Evolutionary conservation across 2,113 vertebrate genomes (phyloP).

Genomic region (Psittacula cyanocephala): DNA sequence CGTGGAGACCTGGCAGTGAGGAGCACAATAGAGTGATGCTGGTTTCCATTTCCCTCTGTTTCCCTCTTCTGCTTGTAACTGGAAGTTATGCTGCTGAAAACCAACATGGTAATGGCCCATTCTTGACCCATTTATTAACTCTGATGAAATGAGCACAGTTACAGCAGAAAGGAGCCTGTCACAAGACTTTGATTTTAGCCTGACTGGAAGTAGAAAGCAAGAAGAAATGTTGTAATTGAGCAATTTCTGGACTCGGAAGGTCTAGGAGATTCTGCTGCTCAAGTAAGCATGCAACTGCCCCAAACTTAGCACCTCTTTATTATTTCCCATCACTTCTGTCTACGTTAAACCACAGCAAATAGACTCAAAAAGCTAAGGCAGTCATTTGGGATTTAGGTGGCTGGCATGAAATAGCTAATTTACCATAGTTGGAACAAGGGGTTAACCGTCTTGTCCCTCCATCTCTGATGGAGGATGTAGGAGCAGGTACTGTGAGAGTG

Average conservation of each 20-base stretch:
- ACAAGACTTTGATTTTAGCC: slow-evolving; percentile 27
- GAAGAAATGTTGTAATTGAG: slow-evolving; percentile 5
- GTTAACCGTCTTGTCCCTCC: background rate
- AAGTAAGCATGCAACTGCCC: background rate
- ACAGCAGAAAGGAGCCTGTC: background rate
- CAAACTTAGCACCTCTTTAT: background rate
- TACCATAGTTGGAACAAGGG: background rate
- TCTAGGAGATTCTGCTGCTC: background rate
- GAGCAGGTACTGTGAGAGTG: background rate
- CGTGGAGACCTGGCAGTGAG: background rate
- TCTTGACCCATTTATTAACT: background rate
- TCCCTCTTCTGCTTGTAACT: background rate
- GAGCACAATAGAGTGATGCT: background rate
- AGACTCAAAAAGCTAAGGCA: background rate
- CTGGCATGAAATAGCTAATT: background rate
- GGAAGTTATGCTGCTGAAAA: background rate
- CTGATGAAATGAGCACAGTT: accelerated
- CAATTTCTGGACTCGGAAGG: background rate
- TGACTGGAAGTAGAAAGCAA: slow-evolving; percentile 37
- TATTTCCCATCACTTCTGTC: background rate
- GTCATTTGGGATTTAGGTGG: background rate
- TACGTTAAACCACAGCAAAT: background rate
- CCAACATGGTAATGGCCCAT: background rate
- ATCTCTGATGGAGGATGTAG: background rate
- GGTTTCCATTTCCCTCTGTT: background rate